A percentile compares a stretch with the other conserved stretches of the same genome.
phyloP scores from a whole-genome alignment of 2,888 invertebrate genomes.

The Amphipyra berbera region DNA sequence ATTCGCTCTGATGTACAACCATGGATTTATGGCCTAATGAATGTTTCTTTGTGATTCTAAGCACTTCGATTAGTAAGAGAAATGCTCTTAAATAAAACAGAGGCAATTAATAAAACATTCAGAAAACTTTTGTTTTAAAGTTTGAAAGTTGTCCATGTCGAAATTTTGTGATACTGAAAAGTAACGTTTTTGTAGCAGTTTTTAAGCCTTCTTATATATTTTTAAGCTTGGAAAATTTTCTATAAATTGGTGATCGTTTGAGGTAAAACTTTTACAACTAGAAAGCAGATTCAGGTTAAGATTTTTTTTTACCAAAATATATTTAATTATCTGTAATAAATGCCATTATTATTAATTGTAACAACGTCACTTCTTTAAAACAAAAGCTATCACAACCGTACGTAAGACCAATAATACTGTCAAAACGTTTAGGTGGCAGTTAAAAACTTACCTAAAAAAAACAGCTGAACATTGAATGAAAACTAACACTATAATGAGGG shows the following conservation, averaged over 20 bases:
- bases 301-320: background rate
- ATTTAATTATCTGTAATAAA: too few species aligned
- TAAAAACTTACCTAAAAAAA: slow-evolving; percentile 22
- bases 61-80: slow-evolving; percentile 19
- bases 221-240: slow-evolving; percentile 31
- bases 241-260: slow-evolving; percentile 37
- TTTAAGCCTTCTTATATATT: slow-evolving; percentile 22
- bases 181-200: slow-evolving; percentile 31
- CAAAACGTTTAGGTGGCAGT: slow-evolving; percentile 12
- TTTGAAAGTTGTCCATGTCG: slow-evolving; percentile 14
- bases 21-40: slow-evolving; percentile 61
- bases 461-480: slow-evolving; percentile 63
- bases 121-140: slow-evolving; percentile 19
- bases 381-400: too few species aligned
- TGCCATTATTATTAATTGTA: too few species aligned
- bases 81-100: slow-evolving; percentile 25
- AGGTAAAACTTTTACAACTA: slow-evolving; percentile 2
- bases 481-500: slow-evolving; percentile 52
- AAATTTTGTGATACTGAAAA: slow-evolving; percentile 23
- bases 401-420: background rate
- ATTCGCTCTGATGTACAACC: slow-evolving; percentile 56
- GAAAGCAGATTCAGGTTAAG: background rate
- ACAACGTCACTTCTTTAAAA: too few species aligned
- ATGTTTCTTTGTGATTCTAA: slow-evolving; percentile 51
- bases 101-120: slow-evolving; percentile 23